phyloP scores from a whole-genome alignment of 2,113 vertebrate genomes.

The Tragelaphus buxtoni region DNA sequence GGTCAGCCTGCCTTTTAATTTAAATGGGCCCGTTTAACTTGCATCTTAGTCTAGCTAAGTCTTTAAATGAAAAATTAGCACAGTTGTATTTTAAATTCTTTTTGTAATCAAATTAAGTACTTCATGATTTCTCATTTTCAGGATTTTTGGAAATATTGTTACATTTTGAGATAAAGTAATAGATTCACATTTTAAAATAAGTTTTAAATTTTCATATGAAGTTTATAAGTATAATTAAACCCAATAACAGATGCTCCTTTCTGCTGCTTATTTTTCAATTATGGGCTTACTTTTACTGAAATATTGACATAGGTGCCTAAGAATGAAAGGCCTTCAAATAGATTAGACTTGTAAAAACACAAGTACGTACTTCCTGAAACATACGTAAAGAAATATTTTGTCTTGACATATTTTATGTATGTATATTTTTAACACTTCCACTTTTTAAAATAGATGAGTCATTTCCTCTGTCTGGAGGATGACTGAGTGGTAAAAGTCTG shows the following conservation, averaged over 20 bases:
- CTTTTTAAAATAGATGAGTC: slow-evolving; percentile 59
- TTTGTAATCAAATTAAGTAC: slow-evolving; percentile 18
- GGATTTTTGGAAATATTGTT: not conserved
- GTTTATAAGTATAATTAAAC: not conserved
- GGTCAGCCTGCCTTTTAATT: not conserved
- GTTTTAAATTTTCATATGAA: slow-evolving; percentile 22
- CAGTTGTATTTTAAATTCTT: not conserved
- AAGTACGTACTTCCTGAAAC: slow-evolving; percentile 16
- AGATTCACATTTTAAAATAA: not conserved
- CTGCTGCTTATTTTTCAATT: slow-evolving; percentile 3
- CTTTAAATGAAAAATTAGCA: not conserved
- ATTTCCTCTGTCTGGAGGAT: slow-evolving; percentile 62
- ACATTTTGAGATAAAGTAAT: not conserved
- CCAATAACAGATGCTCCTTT: not conserved
- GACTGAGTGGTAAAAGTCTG: slow-evolving; percentile 30
- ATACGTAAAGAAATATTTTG: not conserved
- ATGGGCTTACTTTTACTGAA: not conserved
- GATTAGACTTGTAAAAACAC: not conserved
- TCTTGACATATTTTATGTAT: slow-evolving; percentile 22
- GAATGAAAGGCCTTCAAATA: not conserved
- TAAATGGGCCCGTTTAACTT: not conserved
- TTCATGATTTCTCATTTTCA: slow-evolving; percentile 1
- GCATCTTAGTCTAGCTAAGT: not conserved
- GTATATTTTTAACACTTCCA: slow-evolving; percentile 53
- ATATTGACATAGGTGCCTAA: not conserved